phyloP scores from a whole-genome alignment of 2,797 vertebrate genomes.

The Melanotaenia parkinsoni region DNA sequence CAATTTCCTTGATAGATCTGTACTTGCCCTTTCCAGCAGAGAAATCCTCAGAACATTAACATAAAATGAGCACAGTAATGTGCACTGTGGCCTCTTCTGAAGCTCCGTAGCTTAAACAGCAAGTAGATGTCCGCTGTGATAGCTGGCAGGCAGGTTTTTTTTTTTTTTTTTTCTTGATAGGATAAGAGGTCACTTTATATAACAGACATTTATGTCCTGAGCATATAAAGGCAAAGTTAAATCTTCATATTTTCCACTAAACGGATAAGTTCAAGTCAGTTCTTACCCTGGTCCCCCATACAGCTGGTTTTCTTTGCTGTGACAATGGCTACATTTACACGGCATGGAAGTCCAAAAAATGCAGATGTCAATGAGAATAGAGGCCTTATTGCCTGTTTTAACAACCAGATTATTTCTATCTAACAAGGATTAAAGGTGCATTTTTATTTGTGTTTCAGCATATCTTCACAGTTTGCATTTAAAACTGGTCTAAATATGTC shows the following conservation, averaged over 20 bases:
- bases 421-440: too few relatives aligned
- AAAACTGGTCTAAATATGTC: too few relatives aligned
- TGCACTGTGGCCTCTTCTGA: background rate
- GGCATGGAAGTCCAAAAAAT: background rate
- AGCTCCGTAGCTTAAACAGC: background rate
- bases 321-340: background rate
- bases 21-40: slow-evolving; percentile 26
- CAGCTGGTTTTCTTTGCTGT: background rate
- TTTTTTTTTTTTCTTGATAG: too few relatives aligned
- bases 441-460: background rate
- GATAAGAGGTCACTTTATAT: too few relatives aligned
- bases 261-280: background rate
- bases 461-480: background rate
- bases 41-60: slow-evolving; percentile 27
- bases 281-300: background rate
- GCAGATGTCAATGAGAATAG: background rate
- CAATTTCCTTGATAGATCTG: slow-evolving; percentile 37
- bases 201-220: background rate
- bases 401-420: background rate
- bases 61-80: slow-evolving; percentile 14
- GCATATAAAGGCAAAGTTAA: background rate
- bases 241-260: background rate
- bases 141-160: too few relatives aligned
- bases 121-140: background rate
- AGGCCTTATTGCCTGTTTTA: background rate